phyloP scores from a whole-genome alignment of 2,797 vertebrate species.

The Amphiprion clarkii region DNA sequence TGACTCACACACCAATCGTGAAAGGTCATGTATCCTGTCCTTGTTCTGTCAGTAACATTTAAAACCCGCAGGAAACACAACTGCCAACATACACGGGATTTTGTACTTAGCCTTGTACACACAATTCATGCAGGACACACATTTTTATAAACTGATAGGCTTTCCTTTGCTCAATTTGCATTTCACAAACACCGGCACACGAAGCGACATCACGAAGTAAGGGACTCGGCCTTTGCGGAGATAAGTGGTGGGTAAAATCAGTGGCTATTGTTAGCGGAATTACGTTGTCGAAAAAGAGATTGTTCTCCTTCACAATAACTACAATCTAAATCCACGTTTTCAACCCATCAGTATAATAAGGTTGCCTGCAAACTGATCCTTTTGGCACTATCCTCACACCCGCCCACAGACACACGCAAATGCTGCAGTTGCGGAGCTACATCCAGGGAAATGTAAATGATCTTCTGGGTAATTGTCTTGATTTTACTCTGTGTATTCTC shows the following conservation, averaged over 20 bases:
- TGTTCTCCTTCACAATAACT: constrained; percentile 57
- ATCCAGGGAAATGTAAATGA: not conserved
- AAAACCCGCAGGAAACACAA: constrained; percentile 37
- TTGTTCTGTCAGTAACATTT: constrained; percentile 62
- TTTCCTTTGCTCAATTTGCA: constrained; percentile 29
- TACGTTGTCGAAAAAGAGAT: constrained; percentile 31
- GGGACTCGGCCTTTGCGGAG: constrained; percentile 22
- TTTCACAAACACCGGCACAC: constrained; percentile 17
- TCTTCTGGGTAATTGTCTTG: constrained; percentile 6
- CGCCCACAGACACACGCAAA: constrained; percentile 18
- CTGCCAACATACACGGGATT: not conserved
- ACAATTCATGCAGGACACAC: not conserved
- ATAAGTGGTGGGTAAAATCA: constrained; percentile 56
- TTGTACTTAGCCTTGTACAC: not conserved
- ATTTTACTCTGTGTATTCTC: constrained; percentile 1
- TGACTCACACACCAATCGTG: constrained; percentile 36
- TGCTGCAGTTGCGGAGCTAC: not conserved
- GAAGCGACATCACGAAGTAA: constrained; percentile 13
- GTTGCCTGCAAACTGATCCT: constrained; percentile 41
- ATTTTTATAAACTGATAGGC: constrained; percentile 1
- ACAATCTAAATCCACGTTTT: constrained; percentile 54
- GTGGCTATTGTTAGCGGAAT: constrained; percentile 58
- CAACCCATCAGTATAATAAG: constrained; percentile 55
- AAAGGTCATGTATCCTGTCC: constrained; percentile 68
- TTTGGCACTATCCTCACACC: constrained; percentile 32